A percentile compares a stretch with the other conserved stretches of the same genome.
Evolutionary conservation across 1,140 invertebrate species (phyloP).

Genomic region (Chymomyza costata): DNA sequence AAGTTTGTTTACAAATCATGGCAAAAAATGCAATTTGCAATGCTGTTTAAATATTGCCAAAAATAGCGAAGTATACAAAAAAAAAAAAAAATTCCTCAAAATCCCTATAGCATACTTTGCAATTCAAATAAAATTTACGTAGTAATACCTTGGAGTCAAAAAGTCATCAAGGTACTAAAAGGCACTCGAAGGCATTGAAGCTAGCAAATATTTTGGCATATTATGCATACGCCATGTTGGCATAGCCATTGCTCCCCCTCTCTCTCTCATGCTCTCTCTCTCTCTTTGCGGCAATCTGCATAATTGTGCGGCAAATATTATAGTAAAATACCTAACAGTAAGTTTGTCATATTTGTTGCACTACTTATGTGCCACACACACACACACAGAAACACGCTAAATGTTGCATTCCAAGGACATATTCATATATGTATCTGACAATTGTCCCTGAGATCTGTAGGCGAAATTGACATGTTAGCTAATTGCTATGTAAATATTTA

Average conservation of each 20-base stretch:
- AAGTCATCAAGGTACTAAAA: constrained; percentile 35
- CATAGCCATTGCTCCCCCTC: constrained; percentile 13
- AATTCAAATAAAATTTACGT: constrained; percentile 25
- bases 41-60: constrained; percentile 11
- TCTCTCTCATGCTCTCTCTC: constrained; percentile 6
- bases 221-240: constrained; percentile 31
- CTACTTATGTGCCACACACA: neutral
- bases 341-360: constrained; percentile 15
- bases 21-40: constrained; percentile 60
- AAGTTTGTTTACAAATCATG: constrained; percentile 65
- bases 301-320: constrained; percentile 58
- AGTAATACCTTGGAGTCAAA: constrained; percentile 19
- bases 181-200: constrained; percentile 33
- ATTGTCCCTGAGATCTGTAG: neutral
- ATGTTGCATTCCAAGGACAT: constrained; percentile 47
- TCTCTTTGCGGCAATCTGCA: constrained; percentile 50
- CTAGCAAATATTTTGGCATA: constrained; percentile 57
- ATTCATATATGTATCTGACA: constrained; percentile 6
- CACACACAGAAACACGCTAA: neutral
- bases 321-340: constrained; percentile 19
- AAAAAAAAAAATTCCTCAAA: no score
- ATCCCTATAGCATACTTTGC: neutral
- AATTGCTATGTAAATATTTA: constrained; percentile 64
- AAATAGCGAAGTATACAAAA: constrained; percentile 9
- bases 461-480: constrained; percentile 42